Evolutionary conservation across 2,888 invertebrate genomes (phyloP), one percentile per base, ranked within the genome.

Genomic region (Thumatha senex): DNA sequence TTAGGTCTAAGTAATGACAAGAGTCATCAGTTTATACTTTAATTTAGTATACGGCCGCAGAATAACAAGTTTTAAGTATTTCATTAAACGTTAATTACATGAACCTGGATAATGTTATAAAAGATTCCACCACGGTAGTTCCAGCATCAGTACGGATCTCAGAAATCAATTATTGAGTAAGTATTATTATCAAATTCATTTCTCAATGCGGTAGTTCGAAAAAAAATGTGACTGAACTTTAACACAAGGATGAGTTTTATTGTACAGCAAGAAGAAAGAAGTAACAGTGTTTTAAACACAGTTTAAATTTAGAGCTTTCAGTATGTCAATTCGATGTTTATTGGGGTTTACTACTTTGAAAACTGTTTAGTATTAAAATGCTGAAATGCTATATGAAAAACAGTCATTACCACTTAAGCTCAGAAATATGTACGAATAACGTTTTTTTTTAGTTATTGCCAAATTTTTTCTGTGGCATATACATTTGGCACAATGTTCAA

Each of bases 401-500:
- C 0, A 36, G 18, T 24, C 5, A 24, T 5, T 24, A 24, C 18
- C 3, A 4, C 5, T 24, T 80, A 82, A 83, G 82, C 84, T 84
- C 82, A 62, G 76, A 76, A 67, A 78, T 65, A 72, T 58, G 69
- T 58, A 67, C 67, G 70, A 72, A 75, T 72, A 72, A 66, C 57
- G 59, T 63, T 61, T 66, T 24, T 61, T 65, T 61, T 60, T 65
- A 63, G 74, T 77, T 78, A 78, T 80, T 74, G 80, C 83, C 82
- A 78, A 79, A 76, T 65, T 63, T 69, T 70, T 65, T 58, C 65
- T 63, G 74, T 83, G 80, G 80, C 82, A 80, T 77, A 65, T 70
- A 75, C 72, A 80, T 88, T 87, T 87, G 88, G 88, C 85, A 86
- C 89, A 80, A 77, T 72, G 59, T 79, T 75, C 63, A 54, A 74